Evolutionary conservation across 2,888 invertebrate genomes (phyloP), one percentile per base, ranked within the genome.

Genomic region (Eurois occulta): DNA sequence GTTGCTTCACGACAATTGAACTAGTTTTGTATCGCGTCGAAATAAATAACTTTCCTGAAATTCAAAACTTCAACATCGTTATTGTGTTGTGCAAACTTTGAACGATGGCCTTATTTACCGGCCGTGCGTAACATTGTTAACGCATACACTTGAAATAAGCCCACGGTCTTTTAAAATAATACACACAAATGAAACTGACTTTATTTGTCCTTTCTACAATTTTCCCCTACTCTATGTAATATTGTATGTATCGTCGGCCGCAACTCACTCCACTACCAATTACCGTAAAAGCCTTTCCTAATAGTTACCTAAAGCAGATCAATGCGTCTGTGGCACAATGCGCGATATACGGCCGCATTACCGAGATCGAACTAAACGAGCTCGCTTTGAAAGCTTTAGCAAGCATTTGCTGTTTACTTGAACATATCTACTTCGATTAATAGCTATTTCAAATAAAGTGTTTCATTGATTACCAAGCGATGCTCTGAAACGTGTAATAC

Each of bases 241-340:
- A 35, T 18, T 41, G 66, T 55, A 46, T 43, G 65, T 74, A 66
- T 72, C 79, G 67, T 43, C 43, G n/a, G 41, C 62, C 69, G 48
- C 76, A 65, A 35, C 75, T 81, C 85, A 43, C 75, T 81, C 85
- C 75, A 72, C 79, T 74, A 86, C 83, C 89, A 92, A 92, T 92
- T 87, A 89, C 87, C 71, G 81, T 92, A 85, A 92, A 91, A 92
- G 91, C 91, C 84, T 89, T 82, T 77, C 75, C 75, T 78, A 75
- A 69, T 77, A 86, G 75, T 84, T 89, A 81, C 79, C 86, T 81
- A 72, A 43, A 72, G 81, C 75, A 81, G 81, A 80, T 84, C 72
- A 72, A 80, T 79, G 87, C 41, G 74, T 75, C 74, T 62, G 62
- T 60, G 48, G 35, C 55, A 65, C 68, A 67, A 86, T 55, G 28